These are phyloP conservation scores for Epicampocera succincta DNA, from an alignment of 2,888 invertebrate genomes.

Conservation along the genomic window DNA sequence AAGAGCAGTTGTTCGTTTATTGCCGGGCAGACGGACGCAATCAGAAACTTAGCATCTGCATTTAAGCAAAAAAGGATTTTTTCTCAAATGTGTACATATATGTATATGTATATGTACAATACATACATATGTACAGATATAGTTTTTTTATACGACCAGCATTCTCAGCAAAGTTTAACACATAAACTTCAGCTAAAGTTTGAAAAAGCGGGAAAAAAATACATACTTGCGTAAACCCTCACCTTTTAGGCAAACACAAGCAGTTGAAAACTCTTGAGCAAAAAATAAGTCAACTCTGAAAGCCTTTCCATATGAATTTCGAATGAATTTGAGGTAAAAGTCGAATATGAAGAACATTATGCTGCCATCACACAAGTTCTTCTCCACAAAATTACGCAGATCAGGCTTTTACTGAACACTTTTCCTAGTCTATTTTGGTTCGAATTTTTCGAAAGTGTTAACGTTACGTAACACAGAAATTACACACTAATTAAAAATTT, in stretches of 20 bases:
- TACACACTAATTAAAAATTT: no score
- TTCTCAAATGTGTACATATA: background rate
- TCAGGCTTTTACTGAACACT: no score
- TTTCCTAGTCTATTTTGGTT: no score
- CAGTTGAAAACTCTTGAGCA: constrained; percentile 18
- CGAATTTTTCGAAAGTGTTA: no score
- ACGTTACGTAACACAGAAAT: no score
- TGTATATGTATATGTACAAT: no score
- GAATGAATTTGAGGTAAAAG: background rate
- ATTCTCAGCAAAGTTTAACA: constrained; percentile 68
- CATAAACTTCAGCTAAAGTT: constrained; percentile 68
- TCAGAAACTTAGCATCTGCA: constrained; percentile 70
- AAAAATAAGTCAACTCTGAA: constrained; percentile 5
- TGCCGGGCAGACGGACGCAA: constrained; percentile 73
- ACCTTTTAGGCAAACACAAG: constrained; percentile 70
- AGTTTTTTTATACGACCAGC: constrained; percentile 66
- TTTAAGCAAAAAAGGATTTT: constrained; percentile 32
- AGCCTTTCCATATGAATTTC: constrained; percentile 17
- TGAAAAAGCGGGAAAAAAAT: constrained; percentile 50
- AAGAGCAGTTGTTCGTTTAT: constrained; percentile 15
- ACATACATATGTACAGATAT: background rate
- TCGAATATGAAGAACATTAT: no score
- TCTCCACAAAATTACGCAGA: no score
- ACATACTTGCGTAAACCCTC: constrained; percentile 76
- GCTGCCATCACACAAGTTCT: no score